Evolutionary conservation across 1,140 invertebrate genomes (phyloP).

Genomic region (Drosophila pachea): DNA sequence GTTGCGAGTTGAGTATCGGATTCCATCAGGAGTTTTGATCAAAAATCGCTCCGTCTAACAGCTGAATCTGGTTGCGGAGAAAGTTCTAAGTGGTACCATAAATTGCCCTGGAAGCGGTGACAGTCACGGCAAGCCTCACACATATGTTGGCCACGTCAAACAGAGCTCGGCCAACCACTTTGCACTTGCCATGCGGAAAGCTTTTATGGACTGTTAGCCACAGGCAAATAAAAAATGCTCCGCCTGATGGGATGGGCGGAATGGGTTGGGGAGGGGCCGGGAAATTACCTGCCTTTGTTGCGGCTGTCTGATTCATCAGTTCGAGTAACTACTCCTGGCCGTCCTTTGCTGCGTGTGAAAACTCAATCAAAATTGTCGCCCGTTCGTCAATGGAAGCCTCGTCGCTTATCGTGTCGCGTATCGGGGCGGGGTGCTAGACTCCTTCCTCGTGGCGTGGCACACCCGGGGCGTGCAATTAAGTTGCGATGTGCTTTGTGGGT

Average conservation of each 20-base stretch:
- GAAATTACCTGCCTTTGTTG: slow-evolving; percentile 54
- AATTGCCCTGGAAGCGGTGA: neutral
- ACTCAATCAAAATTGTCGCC: slow-evolving; percentile 74
- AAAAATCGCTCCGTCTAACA: too few species aligned
- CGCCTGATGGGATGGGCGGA: too few species aligned
- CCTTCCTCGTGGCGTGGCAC: neutral
- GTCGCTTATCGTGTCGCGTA: slow-evolving; percentile 13
- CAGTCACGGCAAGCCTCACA: slow-evolving; percentile 3
- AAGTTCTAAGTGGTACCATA: slow-evolving; percentile 1
- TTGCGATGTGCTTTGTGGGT: slow-evolving; percentile 61
- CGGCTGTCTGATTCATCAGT: slow-evolving; percentile 57
- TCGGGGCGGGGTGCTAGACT: neutral
- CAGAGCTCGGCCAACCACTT: slow-evolving; percentile 6
- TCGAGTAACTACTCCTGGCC: slow-evolving; percentile 15
- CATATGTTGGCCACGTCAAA: slow-evolving; percentile 16
- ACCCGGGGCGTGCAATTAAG: slow-evolving; percentile 59
- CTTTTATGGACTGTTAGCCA: slow-evolving; percentile 21
- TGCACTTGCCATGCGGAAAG: slow-evolving; percentile 11
- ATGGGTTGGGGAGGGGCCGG: slow-evolving; percentile 10
- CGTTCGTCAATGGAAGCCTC: slow-evolving; percentile 51
- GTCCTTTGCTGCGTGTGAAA: slow-evolving; percentile 51
- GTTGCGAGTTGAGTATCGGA: neutral
- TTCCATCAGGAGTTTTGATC: too few species aligned
- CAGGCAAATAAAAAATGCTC: slow-evolving; percentile 3
- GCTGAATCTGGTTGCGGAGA: neutral